These are phyloP conservation scores for Nomada flava DNA, from an alignment of 2,888 invertebrate genomes.

Conservation along the genomic window DNA sequence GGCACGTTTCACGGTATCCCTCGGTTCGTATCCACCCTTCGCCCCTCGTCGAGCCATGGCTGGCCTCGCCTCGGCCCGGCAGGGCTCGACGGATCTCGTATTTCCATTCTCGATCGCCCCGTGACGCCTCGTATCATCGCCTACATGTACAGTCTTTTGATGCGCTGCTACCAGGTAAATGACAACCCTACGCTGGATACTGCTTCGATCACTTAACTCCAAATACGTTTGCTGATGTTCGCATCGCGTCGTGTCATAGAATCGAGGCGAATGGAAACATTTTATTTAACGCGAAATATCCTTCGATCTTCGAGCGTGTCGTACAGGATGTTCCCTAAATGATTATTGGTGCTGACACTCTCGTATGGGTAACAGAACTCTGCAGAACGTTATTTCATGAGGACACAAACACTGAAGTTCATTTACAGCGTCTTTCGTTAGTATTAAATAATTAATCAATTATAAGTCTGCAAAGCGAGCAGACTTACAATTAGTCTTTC, in stretches of 20 bases:
- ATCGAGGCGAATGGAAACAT: not conserved
- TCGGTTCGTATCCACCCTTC: constrained; percentile 37
- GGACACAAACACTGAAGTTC: no score
- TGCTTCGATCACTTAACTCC: constrained; percentile 14
- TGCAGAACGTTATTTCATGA: no score
- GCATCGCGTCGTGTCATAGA: not conserved
- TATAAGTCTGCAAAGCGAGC: no score
- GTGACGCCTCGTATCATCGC: constrained; percentile 48
- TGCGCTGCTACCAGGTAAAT: constrained; percentile 8
- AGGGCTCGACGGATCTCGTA: constrained; percentile 55
- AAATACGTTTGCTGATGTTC: not conserved
- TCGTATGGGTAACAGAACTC: no score
- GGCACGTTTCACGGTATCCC: constrained; percentile 47
- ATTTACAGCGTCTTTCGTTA: no score
- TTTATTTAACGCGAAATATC: not conserved
- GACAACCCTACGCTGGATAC: constrained; percentile 16
- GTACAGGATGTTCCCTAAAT: not conserved
- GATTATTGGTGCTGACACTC: no score
- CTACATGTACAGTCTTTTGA: constrained; percentile 35
- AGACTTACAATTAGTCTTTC: no score
- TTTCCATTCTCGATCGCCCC: constrained; percentile 50
- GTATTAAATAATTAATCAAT: no score
- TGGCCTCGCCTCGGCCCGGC: constrained; percentile 50
- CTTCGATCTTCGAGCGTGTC: not conserved
- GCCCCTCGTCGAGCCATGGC: constrained; percentile 51